Percentiles rank a stretch among this genome's conserved stretches.
Conservation (phyloP, 2,797 vertebrate genomes). For the Heliangelus exortis region DNA sequence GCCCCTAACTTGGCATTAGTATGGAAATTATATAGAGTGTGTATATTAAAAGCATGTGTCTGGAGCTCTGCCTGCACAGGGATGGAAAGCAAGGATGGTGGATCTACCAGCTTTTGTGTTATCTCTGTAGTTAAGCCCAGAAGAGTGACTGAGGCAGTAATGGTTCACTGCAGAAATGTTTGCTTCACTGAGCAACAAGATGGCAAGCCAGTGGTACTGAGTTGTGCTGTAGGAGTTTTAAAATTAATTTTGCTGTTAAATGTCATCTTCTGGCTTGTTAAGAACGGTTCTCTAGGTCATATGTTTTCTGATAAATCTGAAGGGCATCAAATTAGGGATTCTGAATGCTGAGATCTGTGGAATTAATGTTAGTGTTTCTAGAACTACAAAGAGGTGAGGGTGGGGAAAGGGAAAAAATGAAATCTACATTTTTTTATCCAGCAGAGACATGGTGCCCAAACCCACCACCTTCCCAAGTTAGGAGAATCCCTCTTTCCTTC, state of each 20-base stretch:
- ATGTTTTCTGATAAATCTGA: background rate
- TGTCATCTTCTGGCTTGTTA: background rate
- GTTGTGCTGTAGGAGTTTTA: background rate
- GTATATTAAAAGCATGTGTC: background rate
- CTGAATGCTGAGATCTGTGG: background rate
- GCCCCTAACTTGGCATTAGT: background rate
- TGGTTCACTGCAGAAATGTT: background rate
- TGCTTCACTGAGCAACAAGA: background rate
- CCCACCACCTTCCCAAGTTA: background rate
- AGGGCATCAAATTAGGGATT: background rate
- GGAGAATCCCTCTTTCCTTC: background rate
- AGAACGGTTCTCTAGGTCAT: background rate
- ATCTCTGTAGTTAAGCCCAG: background rate
- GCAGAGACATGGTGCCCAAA: background rate
- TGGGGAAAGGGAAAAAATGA: background rate
- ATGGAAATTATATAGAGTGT: background rate
- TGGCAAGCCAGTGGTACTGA: background rate
- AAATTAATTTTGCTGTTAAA: background rate
- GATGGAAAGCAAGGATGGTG: background rate
- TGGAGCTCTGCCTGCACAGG: background rate
- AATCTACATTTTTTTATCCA: background rate
- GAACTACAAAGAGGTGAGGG: background rate
- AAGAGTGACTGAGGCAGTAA: background rate
- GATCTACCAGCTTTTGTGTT: background rate
- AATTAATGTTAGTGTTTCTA: background rate